Conservation (phyloP, 2,113 vertebrate species). For the Cygnus atratus region DNA sequence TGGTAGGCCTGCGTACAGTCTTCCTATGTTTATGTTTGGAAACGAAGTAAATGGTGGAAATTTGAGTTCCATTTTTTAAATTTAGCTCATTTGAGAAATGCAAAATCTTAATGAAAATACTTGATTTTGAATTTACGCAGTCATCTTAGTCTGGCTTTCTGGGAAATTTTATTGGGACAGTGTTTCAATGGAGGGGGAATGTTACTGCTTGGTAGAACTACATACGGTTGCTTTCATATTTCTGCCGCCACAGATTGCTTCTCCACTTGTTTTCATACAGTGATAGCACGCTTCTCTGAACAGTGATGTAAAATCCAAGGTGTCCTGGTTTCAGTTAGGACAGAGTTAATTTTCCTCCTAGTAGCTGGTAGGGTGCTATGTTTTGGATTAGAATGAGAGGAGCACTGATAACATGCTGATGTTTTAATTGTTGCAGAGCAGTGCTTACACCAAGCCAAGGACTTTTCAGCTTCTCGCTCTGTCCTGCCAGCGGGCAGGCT, state of each 20-base stretch:
- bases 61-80: not conserved
- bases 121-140: not conserved
- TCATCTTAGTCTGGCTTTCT: not conserved
- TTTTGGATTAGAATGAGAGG: too few relatives aligned
- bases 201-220: not conserved
- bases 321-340: too few relatives aligned
- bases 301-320: not conserved
- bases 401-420: too few relatives aligned
- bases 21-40: not conserved
- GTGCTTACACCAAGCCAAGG: too few relatives aligned
- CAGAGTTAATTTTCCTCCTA: too few relatives aligned
- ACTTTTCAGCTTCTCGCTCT: too few relatives aligned
- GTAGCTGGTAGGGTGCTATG: too few relatives aligned
- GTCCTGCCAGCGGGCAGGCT: too few relatives aligned
- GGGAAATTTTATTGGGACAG: not conserved
- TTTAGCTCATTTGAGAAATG: not conserved
- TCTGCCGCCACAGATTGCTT: not conserved
- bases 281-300: not conserved
- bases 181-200: not conserved
- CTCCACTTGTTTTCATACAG: not conserved
- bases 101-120: not conserved
- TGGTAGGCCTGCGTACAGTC: not conserved
- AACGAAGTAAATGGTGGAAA: not conserved
- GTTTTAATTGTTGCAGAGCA: too few relatives aligned
- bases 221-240: rapidly evolving